Percentiles rank a stretch among this genome's conserved stretches.
Conservation (phyloP, 2,888 invertebrate species). For the Napeogenes inachia region DNA sequence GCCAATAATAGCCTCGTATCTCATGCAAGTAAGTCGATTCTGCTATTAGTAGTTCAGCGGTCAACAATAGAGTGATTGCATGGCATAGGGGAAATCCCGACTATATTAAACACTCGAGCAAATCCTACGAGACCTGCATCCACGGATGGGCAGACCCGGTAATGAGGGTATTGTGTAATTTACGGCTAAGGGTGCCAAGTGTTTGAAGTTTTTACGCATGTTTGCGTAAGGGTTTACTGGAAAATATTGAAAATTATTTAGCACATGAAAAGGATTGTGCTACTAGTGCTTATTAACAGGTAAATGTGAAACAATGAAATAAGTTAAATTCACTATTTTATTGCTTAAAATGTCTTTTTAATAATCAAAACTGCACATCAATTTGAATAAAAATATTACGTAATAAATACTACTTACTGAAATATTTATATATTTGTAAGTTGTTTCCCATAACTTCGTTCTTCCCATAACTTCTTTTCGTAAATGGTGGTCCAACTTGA, state of each 20-base stretch:
- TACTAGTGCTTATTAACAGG: no score
- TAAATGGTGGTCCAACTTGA: no score
- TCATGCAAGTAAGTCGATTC: not conserved
- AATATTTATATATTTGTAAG: no score
- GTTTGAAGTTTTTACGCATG: constrained; percentile 72
- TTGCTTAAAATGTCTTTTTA: no score
- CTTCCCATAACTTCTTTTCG: no score
- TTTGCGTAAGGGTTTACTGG: constrained; percentile 46
- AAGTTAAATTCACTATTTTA: no score
- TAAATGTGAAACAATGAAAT: no score
- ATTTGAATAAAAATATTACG: no score
- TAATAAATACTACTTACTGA: no score
- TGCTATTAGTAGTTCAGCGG: constrained; percentile 4
- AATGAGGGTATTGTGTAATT: constrained; percentile 52
- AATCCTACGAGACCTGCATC: constrained; percentile 12
- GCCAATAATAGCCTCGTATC: not conserved
- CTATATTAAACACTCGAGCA: constrained; percentile 7
- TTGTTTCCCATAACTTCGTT: no score
- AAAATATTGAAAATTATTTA: constrained; percentile 17
- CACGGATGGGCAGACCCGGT: constrained; percentile 17
- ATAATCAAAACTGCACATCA: no score
- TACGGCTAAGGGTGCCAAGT: constrained; percentile 58
- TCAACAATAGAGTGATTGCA: constrained; percentile 7
- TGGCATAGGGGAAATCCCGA: constrained; percentile 7
- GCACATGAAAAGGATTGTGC: constrained; percentile 1